phyloP scores from a whole-genome alignment of 2,113 vertebrate genomes.

The Oryzias javanicus region DNA sequence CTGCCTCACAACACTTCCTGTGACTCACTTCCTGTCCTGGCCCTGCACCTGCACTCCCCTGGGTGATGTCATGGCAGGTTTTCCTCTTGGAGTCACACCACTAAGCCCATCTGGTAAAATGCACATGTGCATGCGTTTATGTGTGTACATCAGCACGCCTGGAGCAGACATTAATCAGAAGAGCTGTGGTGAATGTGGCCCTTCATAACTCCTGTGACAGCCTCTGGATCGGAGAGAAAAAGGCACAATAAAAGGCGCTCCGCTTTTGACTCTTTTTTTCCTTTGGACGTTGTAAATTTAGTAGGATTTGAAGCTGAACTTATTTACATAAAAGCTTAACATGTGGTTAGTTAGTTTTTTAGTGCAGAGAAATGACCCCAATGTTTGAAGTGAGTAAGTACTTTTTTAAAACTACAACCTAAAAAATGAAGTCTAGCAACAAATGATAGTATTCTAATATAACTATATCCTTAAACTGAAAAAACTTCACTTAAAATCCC shows the following conservation, averaged over 20 bases:
- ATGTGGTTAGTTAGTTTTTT: too few relatives aligned
- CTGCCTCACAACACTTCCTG: slow-evolving; percentile 76
- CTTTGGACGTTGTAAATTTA: too few relatives aligned
- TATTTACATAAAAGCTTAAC: too few relatives aligned
- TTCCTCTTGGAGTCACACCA: slow-evolving; percentile 63
- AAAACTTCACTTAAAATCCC: too few relatives aligned
- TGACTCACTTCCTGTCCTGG: slow-evolving; percentile 80
- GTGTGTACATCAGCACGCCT: slow-evolving; percentile 53
- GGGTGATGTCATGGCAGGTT: slow-evolving; percentile 80
- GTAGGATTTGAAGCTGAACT: too few relatives aligned
- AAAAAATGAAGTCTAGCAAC: too few relatives aligned
- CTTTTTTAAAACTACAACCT: too few relatives aligned
- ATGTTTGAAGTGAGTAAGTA: too few relatives aligned
- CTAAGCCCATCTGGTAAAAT: slow-evolving; percentile 54
- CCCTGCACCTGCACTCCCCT: slow-evolving; percentile 74
- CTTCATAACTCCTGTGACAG: slow-evolving; percentile 56
- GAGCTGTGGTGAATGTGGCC: slow-evolving; percentile 46
- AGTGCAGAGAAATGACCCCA: too few relatives aligned
- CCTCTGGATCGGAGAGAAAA: slow-evolving; percentile 39
- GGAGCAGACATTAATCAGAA: slow-evolving; percentile 54
- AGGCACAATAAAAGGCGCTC: slow-evolving; percentile 6
- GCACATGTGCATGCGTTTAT: slow-evolving; percentile 34
- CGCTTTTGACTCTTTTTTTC: too few relatives aligned
- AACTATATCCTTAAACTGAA: too few relatives aligned
- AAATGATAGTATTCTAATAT: too few relatives aligned